These are phyloP conservation scores for Crematogaster levior DNA, from an alignment of 2,888 invertebrate species.

Conservation along the genomic window DNA sequence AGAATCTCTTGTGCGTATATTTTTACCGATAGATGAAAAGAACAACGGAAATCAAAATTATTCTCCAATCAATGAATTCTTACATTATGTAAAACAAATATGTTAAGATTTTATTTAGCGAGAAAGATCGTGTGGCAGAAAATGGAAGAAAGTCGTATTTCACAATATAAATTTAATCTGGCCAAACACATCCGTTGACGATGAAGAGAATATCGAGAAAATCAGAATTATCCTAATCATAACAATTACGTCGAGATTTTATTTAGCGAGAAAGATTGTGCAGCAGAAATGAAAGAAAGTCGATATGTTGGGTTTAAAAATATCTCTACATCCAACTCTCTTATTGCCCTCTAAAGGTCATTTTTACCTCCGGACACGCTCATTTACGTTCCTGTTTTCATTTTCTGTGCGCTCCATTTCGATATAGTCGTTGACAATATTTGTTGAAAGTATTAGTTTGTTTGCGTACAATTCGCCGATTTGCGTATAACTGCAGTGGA, in stretches of 20 bases:
- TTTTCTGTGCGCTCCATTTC: not conserved
- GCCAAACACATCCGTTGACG: not conserved
- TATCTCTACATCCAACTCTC: not conserved
- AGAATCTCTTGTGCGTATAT: not conserved
- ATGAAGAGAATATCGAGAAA: not conserved
- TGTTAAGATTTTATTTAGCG: constrained; percentile 7
- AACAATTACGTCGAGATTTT: not conserved
- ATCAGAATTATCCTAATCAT: not conserved
- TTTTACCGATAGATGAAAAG: not conserved
- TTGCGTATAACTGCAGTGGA: not conserved
- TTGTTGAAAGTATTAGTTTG: not conserved
- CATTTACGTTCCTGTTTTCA: constrained; percentile 1
- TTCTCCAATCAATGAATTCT: not conserved
- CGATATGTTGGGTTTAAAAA: not conserved
- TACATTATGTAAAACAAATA: not conserved
- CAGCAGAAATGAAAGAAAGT: not conserved
- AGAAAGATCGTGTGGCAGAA: not conserved
- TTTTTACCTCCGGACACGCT: not conserved
- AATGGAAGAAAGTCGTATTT: not conserved
- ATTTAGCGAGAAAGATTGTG: not conserved
- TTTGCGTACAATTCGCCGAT: too few species aligned
- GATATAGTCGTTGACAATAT: not conserved
- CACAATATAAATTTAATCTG: constrained; percentile 13
- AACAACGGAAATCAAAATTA: not conserved
- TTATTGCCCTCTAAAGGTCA: not conserved